Conservation (phyloP, 2,797 vertebrate species). For the Sciaenops ocellatus region DNA sequence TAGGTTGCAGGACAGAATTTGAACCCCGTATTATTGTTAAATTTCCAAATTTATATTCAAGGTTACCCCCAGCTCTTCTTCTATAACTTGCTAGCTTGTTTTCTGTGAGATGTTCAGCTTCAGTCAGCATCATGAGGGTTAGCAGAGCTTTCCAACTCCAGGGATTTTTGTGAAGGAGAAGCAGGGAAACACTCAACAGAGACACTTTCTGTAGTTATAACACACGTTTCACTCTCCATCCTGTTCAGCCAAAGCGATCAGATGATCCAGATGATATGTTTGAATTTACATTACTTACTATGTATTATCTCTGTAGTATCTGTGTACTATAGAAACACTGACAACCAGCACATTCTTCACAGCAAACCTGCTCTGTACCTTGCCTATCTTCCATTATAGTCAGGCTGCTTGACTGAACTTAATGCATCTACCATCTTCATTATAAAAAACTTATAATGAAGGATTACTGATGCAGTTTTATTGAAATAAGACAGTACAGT, state of each 20-base stretch:
- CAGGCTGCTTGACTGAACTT: slow-evolving; percentile 37
- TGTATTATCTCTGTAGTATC: slow-evolving; percentile 21
- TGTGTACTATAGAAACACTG: slow-evolving; percentile 25
- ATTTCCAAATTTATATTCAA: background rate
- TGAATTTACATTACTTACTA: slow-evolving; percentile 14
- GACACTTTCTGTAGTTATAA: background rate
- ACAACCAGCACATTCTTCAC: slow-evolving; percentile 42
- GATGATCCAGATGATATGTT: slow-evolving; percentile 15
- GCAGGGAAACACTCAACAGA: slow-evolving; percentile 2
- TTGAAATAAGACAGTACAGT: background rate
- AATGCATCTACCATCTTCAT: slow-evolving; percentile 25
- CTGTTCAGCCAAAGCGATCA: slow-evolving; percentile 28
- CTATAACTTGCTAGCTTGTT: slow-evolving; percentile 8
- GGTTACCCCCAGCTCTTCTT: background rate
- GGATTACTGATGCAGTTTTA: slow-evolving; percentile 2
- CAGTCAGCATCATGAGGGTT: slow-evolving; percentile 25
- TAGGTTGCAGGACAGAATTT: background rate
- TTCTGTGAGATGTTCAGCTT: slow-evolving; percentile 30
- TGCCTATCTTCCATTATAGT: slow-evolving; percentile 19
- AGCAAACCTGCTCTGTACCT: slow-evolving; percentile 25
- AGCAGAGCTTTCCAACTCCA: slow-evolving; percentile 18
- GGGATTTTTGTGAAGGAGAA: slow-evolving; percentile 21
- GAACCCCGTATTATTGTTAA: background rate
- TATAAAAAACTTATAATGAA: slow-evolving; percentile 14
- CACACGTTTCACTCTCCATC: background rate